These are phyloP conservation scores for Falco rusticolus DNA, from an alignment of 2,797 vertebrate species.

Conservation along the genomic window DNA sequence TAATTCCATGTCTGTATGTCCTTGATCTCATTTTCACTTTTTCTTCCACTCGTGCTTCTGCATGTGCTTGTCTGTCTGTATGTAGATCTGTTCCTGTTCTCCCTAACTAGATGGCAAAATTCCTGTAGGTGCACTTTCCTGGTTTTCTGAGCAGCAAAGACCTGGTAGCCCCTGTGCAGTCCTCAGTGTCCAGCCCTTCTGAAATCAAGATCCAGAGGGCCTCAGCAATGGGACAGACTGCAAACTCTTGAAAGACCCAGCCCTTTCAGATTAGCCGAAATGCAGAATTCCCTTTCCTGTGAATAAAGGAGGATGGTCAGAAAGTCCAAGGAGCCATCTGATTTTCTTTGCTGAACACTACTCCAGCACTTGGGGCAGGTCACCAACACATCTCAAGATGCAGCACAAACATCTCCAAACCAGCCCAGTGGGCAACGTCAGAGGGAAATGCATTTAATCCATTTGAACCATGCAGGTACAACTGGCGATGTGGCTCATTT, in stretches of 20 bases:
- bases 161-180: neutral
- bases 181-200: neutral
- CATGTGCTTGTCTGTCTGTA: neutral
- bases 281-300: neutral
- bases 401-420: neutral
- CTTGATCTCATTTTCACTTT: slow-evolving; percentile 1
- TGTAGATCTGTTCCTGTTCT: neutral
- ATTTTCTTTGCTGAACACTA: neutral
- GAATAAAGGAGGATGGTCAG: neutral
- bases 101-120: neutral
- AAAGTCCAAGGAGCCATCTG: neutral
- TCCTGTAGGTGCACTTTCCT: neutral
- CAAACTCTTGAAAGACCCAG: neutral
- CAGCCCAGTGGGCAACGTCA: neutral
- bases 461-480: neutral
- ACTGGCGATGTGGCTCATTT: neutral
- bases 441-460: neutral
- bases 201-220: neutral
- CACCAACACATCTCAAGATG: neutral
- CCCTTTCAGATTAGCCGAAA: neutral
- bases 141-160: neutral
- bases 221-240: neutral
- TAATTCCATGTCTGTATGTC: neutral
- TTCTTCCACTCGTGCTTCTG: neutral
- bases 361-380: neutral